phyloP scores from a whole-genome alignment of 2,113 vertebrate genomes.

The Abramis brama region DNA sequence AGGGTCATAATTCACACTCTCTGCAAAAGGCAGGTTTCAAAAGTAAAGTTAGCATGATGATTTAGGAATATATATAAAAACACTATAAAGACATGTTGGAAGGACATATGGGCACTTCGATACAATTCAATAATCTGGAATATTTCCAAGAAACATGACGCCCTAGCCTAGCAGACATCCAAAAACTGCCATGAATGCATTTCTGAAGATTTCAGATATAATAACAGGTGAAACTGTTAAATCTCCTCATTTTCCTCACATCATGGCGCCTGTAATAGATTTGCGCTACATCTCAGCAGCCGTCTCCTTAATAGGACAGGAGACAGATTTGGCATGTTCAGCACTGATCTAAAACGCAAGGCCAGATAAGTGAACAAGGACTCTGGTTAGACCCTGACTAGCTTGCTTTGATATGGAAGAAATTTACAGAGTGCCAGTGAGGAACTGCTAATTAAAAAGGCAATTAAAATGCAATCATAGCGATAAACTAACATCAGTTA shows the following conservation, averaged over 20 bases:
- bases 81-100: background rate
- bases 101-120: background rate
- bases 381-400: background rate
- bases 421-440: background rate
- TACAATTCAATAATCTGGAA: conserved; percentile 4
- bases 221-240: background rate
- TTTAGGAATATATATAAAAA: background rate
- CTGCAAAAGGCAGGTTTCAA: background rate
- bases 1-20: background rate
- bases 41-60: background rate
- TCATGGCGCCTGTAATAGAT: background rate
- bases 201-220: background rate
- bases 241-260: background rate
- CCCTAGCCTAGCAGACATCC: background rate
- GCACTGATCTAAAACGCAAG: background rate
- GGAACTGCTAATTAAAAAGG: background rate
- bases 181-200: background rate
- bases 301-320: background rate
- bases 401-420: background rate
- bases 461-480: conserved; percentile 7
- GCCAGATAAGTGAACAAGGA: conserved; percentile 1
- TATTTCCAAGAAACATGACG: background rate
- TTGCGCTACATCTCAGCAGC: background rate
- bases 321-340: background rate
- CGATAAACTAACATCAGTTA: background rate